Evolutionary conservation across 1,140 invertebrate species (phyloP).

Genomic region (Pseudobourletiella spinata): DNA sequence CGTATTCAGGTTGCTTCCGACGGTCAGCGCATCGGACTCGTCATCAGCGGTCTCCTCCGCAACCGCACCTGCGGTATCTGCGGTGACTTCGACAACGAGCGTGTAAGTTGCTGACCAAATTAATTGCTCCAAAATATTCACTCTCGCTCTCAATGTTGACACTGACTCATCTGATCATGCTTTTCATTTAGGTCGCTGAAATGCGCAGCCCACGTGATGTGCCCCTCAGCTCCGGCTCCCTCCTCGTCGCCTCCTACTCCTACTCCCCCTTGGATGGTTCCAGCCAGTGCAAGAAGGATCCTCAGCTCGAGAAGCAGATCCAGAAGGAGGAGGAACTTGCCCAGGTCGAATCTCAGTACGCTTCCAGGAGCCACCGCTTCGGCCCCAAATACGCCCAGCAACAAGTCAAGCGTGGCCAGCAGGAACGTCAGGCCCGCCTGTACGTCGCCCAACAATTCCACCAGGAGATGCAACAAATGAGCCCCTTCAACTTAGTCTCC

Average conservation of each 20-base stretch:
- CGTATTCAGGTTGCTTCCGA: slow-evolving; percentile 26
- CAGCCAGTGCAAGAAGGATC: slow-evolving; percentile 20
- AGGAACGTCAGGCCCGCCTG: background rate
- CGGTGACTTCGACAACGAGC: slow-evolving; percentile 31
- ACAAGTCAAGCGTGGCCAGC: no score
- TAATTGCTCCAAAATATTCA: slow-evolving; percentile 4
- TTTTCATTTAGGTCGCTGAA: slow-evolving; percentile 27
- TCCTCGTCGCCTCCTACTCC: slow-evolving; percentile 30
- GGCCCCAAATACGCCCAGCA: background rate
- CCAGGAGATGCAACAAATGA: background rate
- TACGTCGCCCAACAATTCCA: background rate
- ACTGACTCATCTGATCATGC: background rate
- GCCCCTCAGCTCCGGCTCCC: slow-evolving; percentile 25
- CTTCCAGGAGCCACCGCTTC: background rate
- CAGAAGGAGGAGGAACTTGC: slow-evolving; percentile 22
- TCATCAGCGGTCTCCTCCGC: slow-evolving; percentile 7
- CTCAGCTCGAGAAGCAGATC: slow-evolving; percentile 13
- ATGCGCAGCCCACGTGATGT: slow-evolving; percentile 26
- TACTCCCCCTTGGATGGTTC: slow-evolving; percentile 1
- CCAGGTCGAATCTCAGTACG: background rate
- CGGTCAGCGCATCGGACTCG: slow-evolving; percentile 21
- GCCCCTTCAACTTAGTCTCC: no score
- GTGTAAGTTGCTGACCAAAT: no score
- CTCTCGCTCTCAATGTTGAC: background rate
- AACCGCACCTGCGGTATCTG: slow-evolving; percentile 33